Evolutionary conservation across 2,888 invertebrate species (phyloP).

Genomic region (Mamestra brassicae): DNA sequence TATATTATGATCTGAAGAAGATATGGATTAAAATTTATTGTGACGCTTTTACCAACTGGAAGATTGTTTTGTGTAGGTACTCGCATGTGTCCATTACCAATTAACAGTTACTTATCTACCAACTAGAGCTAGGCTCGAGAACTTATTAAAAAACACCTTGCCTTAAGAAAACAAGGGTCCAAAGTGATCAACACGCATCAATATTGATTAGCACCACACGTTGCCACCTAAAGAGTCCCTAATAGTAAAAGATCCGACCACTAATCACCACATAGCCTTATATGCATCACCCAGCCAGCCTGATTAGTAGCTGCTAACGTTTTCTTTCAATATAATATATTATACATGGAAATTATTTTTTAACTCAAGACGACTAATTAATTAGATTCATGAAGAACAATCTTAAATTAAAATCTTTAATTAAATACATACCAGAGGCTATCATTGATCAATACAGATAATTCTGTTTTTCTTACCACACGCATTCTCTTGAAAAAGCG

Average conservation of each 20-base stretch:
- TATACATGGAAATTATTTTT: constrained; percentile 41
- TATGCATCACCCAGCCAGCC: constrained; percentile 24
- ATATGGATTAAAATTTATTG: not conserved
- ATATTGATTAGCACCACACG: constrained; percentile 45
- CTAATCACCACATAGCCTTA: constrained; percentile 42
- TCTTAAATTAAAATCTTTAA: constrained; percentile 50
- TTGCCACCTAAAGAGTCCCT: constrained; percentile 27
- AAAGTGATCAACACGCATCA: constrained; percentile 23
- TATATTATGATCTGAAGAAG: not conserved
- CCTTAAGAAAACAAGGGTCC: constrained; percentile 6
- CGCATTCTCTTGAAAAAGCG: constrained; percentile 44
- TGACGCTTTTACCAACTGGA: not conserved
- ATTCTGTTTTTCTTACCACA: constrained; percentile 52
- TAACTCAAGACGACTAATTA: constrained; percentile 45
- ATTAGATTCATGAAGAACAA: constrained; percentile 44
- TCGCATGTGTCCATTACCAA: not conserved
- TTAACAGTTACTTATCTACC: not conserved
- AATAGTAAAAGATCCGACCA: constrained; percentile 7
- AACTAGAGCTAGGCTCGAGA: not conserved
- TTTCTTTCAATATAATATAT: constrained; percentile 29
- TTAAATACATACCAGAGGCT: constrained; percentile 37
- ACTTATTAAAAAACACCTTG: not conserved
- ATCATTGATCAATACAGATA: constrained; percentile 35
- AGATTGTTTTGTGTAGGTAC: not conserved
- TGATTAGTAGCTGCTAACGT: constrained; percentile 29